Conservation (phyloP, 2,888 invertebrate species). For the Crioceris asparagi region DNA sequence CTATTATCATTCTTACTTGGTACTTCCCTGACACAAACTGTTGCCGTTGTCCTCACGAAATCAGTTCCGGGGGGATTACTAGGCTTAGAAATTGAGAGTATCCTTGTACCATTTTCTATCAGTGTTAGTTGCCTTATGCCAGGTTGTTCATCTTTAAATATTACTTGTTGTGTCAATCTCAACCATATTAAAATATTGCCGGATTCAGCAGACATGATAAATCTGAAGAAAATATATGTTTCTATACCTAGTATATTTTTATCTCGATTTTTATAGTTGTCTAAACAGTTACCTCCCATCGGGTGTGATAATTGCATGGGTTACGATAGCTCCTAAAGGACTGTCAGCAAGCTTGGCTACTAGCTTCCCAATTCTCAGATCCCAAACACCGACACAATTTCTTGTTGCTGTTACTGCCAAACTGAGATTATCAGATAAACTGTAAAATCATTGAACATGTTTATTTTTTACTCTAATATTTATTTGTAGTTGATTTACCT, state of each 20-base stretch:
- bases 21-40: constrained; percentile 56
- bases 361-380: constrained; percentile 75
- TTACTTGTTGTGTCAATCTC: constrained; percentile 58
- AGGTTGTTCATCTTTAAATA: constrained; percentile 74
- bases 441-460: constrained; percentile 29
- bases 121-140: constrained; percentile 66
- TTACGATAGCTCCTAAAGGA: constrained; percentile 87
- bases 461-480: not conserved
- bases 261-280: no score
- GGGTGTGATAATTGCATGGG: constrained; percentile 80
- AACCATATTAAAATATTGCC: constrained; percentile 89
- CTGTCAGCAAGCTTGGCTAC: constrained; percentile 81
- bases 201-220: constrained; percentile 84
- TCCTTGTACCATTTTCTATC: constrained; percentile 62
- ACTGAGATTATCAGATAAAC: constrained; percentile 65
- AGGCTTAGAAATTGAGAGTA: constrained; percentile 64
- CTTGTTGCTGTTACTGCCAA: constrained; percentile 88
- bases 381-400: constrained; percentile 93
- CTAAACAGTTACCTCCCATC: constrained; percentile 55
- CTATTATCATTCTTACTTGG: constrained; percentile 48
- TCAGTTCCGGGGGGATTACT: constrained; percentile 53
- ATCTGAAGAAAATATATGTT: constrained; percentile 33
- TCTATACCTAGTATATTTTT: not conserved
- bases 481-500: constrained; percentile 42
- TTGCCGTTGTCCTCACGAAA: constrained; percentile 52